Evolutionary conservation across 2,888 invertebrate genomes (phyloP).

Genomic region (Drosophila kambysellisi): DNA sequence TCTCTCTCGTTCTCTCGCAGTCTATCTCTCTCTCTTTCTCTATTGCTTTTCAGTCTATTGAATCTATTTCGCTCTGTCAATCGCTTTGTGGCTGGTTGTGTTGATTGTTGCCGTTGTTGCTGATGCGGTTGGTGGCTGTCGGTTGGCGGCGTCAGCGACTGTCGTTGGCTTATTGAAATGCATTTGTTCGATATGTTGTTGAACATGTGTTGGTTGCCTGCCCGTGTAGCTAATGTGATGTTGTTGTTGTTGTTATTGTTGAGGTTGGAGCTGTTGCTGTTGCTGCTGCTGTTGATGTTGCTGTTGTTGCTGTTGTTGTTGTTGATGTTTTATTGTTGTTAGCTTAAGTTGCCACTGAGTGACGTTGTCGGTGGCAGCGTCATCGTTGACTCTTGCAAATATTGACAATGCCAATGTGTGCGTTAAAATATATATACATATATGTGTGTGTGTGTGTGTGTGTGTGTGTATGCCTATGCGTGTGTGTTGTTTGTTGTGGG

Average conservation of each 20-base stretch:
- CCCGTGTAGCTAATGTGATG: conserved; percentile 53
- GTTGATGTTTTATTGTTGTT: conserved; percentile 60
- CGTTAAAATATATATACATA: background rate
- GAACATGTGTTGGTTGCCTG: conserved; percentile 69
- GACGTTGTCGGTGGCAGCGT: conserved; percentile 61
- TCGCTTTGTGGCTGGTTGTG: conserved; percentile 64
- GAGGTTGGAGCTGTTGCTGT: conserved; percentile 17
- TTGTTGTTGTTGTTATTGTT: conserved; percentile 26
- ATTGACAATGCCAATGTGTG: conserved; percentile 69
- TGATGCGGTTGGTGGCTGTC: conserved; percentile 38
- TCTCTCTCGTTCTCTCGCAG: background rate
- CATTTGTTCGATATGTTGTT: conserved; percentile 78
- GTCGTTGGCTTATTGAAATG: conserved; percentile 78
- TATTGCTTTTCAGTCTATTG: background rate
- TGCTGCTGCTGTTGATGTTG: conserved; percentile 13
- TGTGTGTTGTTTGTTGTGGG: conserved; percentile 54
- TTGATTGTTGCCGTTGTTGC: conserved; percentile 51
- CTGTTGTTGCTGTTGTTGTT: conserved; percentile 15
- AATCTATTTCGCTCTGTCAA: conserved; percentile 34
- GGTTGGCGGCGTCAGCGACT: conserved; percentile 52
- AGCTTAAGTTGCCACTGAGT: conserved; percentile 71
- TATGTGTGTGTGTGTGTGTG: conserved; percentile 12
- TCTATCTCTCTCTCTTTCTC: background rate
- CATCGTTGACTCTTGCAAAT: conserved; percentile 75
- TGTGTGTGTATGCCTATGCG: background rate